Evolutionary conservation across 2,888 invertebrate species (phyloP).

Genomic region (Trichogramma dendrolimi): DNA sequence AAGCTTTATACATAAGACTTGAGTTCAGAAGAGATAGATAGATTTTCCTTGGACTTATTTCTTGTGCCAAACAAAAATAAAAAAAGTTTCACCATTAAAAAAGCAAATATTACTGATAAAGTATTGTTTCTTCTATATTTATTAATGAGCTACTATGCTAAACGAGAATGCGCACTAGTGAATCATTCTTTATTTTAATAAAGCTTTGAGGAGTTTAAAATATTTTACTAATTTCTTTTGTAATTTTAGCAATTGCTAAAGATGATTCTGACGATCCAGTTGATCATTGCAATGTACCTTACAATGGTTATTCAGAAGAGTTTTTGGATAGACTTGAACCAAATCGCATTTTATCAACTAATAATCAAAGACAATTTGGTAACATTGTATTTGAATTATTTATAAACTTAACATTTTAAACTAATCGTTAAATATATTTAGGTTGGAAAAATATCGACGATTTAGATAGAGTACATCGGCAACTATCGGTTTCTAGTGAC

Average conservation of each 20-base stretch:
- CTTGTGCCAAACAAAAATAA: not conserved
- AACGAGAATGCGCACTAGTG: not conserved
- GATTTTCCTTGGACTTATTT: not conserved
- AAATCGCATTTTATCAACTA: slow-evolving; percentile 87
- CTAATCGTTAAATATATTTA: slow-evolving; percentile 49
- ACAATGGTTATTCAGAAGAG: slow-evolving; percentile 91
- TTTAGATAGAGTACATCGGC: slow-evolving; percentile 81
- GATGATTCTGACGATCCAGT: slow-evolving; percentile 76
- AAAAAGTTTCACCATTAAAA: not conserved
- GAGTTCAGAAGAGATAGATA: too few relatives aligned
- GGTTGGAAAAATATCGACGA: slow-evolving; percentile 75
- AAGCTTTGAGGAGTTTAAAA: not conserved
- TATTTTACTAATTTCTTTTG: slow-evolving; percentile 21
- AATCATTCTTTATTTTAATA: not conserved
- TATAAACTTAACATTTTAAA: not conserved
- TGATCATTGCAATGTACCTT: slow-evolving; percentile 75
- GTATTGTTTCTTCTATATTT: not conserved
- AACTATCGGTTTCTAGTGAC: slow-evolving; percentile 87
- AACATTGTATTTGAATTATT: slow-evolving; percentile 31
- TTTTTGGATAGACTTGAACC: slow-evolving; percentile 89
- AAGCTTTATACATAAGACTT: too few relatives aligned
- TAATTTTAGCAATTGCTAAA: slow-evolving; percentile 81
- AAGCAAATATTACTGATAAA: too few relatives aligned
- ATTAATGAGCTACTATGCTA: not conserved
- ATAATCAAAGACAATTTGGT: slow-evolving; percentile 75